A percentile compares a stretch with the other conserved stretches of the same genome.
These are phyloP conservation scores for Drosophila suzukii DNA, from an alignment of 1,140 invertebrate species.

Conservation along the genomic window DNA sequence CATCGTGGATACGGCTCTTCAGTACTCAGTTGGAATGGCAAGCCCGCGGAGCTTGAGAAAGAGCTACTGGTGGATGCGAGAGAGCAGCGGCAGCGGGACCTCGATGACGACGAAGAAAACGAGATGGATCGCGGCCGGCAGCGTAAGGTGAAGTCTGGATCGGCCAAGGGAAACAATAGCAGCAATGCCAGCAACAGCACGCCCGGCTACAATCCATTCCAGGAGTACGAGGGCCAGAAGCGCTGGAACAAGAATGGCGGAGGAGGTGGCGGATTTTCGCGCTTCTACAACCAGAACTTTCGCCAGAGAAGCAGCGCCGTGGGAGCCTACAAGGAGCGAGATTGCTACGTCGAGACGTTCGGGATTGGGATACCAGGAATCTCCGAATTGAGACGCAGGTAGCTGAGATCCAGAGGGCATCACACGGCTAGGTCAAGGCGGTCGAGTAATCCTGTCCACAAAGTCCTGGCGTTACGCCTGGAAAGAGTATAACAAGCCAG, in stretches of 20 bases:
- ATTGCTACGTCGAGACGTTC: no score
- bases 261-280: slow-evolving; percentile 36
- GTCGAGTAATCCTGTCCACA: no score
- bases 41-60: slow-evolving; percentile 88
- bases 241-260: slow-evolving; percentile 69
- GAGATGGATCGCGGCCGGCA: slow-evolving; percentile 88
- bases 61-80: slow-evolving; percentile 88
- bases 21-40: slow-evolving; percentile 89
- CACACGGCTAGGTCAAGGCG: no score
- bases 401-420: no score
- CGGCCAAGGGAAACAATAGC: slow-evolving; percentile 49
- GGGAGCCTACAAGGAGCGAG: no score
- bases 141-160: slow-evolving; percentile 86
- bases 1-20: slow-evolving; percentile 87
- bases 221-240: slow-evolving; percentile 86
- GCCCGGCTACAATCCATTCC: slow-evolving; percentile 89
- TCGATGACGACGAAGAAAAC: slow-evolving; percentile 86
- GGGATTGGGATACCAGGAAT: no score
- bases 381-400: no score
- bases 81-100: slow-evolving; percentile 88
- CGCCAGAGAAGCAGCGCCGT: no score
- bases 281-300: slow-evolving; percentile 64
- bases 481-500: no score
- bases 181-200: slow-evolving; percentile 84
- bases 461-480: no score